These are phyloP conservation scores for Elaeidobius kamerunicus DNA, from an alignment of 2,888 invertebrate genomes.

Conservation along the genomic window DNA sequence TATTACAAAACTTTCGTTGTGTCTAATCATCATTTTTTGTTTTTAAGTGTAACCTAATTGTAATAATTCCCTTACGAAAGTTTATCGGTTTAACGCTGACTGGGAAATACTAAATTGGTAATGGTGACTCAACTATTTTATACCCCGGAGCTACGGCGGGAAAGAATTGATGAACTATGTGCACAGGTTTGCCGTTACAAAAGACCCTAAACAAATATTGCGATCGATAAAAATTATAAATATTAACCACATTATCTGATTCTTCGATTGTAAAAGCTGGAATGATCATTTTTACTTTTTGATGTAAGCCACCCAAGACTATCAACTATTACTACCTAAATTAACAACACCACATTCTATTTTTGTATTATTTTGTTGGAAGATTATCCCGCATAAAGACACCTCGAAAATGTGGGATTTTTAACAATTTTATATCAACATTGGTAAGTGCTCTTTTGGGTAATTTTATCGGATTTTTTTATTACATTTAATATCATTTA, in stretches of 20 bases:
- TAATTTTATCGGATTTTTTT: too few species aligned
- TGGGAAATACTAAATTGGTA: constrained; percentile 43
- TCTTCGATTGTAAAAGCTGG: too few species aligned
- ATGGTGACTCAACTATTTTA: constrained; percentile 43
- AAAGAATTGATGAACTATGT: too few species aligned
- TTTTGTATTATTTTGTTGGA: constrained; percentile 2
- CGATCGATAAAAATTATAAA: too few species aligned
- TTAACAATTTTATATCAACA: neutral
- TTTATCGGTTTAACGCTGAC: constrained; percentile 39
- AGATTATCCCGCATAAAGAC: constrained; percentile 14
- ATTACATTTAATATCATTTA: neutral
- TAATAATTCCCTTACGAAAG: constrained; percentile 41
- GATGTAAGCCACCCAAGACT: constrained; percentile 22
- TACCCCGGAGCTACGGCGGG: constrained; percentile 41
- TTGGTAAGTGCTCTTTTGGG: neutral
- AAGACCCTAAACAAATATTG: too few species aligned
- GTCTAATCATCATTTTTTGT: constrained; percentile 7
- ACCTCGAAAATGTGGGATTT: neutral
- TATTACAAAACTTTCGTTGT: constrained; percentile 1
- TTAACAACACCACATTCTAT: constrained; percentile 14
- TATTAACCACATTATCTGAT: too few species aligned
- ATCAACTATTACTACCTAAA: constrained; percentile 9
- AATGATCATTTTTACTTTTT: too few species aligned
- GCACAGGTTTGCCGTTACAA: too few species aligned
- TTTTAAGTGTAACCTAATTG: constrained; percentile 33